These are phyloP conservation scores for Pluvianellus socialis DNA, from an alignment of 2,113 vertebrate genomes.

Conservation along the genomic window DNA sequence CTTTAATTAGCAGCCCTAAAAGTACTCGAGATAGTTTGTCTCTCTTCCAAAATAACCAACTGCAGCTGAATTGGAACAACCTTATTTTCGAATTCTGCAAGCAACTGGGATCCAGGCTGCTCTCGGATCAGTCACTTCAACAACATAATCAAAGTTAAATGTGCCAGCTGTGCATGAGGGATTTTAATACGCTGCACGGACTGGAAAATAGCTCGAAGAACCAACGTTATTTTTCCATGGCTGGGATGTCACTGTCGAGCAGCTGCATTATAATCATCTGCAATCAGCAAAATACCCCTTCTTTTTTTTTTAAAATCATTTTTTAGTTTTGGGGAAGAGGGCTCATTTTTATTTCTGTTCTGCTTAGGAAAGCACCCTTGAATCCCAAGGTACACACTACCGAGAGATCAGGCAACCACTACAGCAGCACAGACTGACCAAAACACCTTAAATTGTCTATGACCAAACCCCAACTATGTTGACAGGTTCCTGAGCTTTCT, in stretches of 20 bases:
- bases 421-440: background rate
- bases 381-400: background rate
- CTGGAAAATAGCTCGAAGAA: constrained; percentile 34
- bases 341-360: background rate
- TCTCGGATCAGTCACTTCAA: constrained; percentile 30
- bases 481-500: background rate
- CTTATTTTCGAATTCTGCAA: constrained; percentile 8
- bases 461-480: fast-evolving
- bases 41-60: constrained; percentile 31
- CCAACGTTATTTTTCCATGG: background rate
- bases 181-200: background rate
- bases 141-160: constrained; percentile 29
- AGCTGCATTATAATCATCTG: constrained; percentile 33
- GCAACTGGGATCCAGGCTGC: constrained; percentile 9
- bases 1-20: constrained; percentile 30
- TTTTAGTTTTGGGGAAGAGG: background rate
- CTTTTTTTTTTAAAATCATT: background rate
- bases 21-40: background rate
- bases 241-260: background rate
- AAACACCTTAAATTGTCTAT: background rate
- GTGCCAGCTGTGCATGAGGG: constrained; percentile 38
- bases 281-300: constrained; percentile 8
- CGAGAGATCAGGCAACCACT: background rate
- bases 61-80: constrained; percentile 23
- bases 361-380: background rate